Percentiles rank a stretch among this genome's conserved stretches.
These are phyloP conservation scores for Mormoops blainvillei DNA, from an alignment of 2,113 vertebrate species.

Conservation along the genomic window DNA sequence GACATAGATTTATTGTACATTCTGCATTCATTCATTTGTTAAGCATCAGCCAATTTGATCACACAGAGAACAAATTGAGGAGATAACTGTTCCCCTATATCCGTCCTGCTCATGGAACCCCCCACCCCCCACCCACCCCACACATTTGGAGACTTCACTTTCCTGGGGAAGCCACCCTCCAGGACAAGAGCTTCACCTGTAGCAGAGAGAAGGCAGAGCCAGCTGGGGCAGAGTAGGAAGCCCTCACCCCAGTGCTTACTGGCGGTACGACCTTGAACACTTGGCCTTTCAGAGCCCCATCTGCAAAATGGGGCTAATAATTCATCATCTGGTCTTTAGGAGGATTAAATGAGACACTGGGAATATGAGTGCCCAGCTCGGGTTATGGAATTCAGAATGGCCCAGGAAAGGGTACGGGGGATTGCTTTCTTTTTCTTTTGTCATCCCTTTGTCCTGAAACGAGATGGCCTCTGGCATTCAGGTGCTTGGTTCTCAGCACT, in stretches of 20 bases:
- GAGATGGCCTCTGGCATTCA: neutral
- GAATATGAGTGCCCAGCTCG: neutral
- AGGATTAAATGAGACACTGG: neutral
- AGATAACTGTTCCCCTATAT: neutral
- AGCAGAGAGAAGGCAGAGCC: neutral
- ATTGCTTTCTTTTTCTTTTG: neutral
- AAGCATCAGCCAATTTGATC: neutral
- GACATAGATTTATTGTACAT: neutral
- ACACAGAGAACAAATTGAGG: neutral
- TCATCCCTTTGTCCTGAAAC: neutral
- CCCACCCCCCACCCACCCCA: neutral
- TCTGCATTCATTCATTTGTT: neutral
- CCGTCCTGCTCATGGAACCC: neutral
- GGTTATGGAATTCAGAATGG: neutral
- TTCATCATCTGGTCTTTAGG: fast-evolving
- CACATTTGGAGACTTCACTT: neutral
- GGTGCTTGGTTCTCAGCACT: neutral
- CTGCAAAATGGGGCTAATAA: neutral
- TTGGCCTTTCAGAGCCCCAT: neutral
- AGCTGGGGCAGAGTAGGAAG: too few species aligned
- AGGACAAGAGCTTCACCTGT: neutral
- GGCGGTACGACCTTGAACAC: neutral
- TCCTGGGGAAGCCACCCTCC: neutral
- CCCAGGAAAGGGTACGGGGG: neutral
- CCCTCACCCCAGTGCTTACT: neutral